These are phyloP conservation scores for Phataginus tricuspis DNA, from an alignment of 2,797 vertebrate genomes.

Conservation along the genomic window DNA sequence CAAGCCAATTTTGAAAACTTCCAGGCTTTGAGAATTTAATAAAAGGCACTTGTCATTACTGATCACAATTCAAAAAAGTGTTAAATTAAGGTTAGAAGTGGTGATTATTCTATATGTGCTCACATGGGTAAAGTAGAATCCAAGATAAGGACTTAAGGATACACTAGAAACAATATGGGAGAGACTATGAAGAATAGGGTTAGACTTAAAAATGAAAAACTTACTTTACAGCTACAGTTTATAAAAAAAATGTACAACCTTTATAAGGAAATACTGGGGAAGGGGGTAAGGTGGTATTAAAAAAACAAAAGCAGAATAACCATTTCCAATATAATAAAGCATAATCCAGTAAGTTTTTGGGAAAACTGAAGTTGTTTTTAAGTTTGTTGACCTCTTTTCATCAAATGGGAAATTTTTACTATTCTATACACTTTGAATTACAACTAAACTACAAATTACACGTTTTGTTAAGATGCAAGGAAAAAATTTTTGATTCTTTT, in stretches of 20 bases:
- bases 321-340: conserved; percentile 15
- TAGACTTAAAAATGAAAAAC: not conserved
- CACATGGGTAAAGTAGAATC: not conserved
- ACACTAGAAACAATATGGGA: not conserved
- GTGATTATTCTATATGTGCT: not conserved
- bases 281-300: not conserved
- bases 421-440: not conserved
- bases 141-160: not conserved
- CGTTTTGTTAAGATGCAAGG: conserved; percentile 17
- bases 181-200: not conserved
- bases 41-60: conserved; percentile 41
- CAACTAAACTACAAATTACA: not conserved
- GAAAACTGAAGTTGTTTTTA: conserved; percentile 11
- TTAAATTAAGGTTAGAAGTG: conserved; percentile 29
- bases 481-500: not conserved
- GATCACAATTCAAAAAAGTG: conserved; percentile 1
- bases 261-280: not conserved
- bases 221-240: too few species aligned
- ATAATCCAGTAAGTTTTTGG: not conserved
- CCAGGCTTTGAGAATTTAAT: conserved; percentile 16
- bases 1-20: not conserved
- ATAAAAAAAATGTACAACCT: not conserved
- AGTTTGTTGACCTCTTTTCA: conserved; percentile 11
- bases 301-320: not conserved
- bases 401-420: not conserved